Conservation (phyloP, 1,140 invertebrate genomes). For the Philopotamus ludificatus region DNA sequence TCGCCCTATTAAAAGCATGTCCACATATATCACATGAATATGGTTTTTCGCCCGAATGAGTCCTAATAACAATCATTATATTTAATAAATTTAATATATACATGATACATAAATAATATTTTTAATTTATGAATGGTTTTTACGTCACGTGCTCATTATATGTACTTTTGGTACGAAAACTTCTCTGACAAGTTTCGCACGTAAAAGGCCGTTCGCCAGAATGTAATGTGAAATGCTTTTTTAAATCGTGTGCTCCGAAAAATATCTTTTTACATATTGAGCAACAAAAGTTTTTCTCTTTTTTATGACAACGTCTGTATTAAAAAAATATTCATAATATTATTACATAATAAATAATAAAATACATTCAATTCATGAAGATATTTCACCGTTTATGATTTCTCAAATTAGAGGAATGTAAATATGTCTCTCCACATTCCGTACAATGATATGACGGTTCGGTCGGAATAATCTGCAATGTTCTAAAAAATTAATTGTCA, state of each 20-base stretch:
- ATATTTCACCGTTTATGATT: slow-evolving; percentile 25
- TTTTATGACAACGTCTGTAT: slow-evolving; percentile 29
- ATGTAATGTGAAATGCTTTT: slow-evolving; percentile 35
- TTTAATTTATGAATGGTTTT: too few relatives aligned
- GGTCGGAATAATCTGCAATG: not conserved
- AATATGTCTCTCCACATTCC: slow-evolving; percentile 25
- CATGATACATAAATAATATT: not conserved
- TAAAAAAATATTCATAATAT: slow-evolving; percentile 1
- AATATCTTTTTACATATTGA: slow-evolving; percentile 19
- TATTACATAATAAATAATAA: not conserved
- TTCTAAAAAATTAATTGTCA: slow-evolving; percentile 19
- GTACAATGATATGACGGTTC: slow-evolving; percentile 15
- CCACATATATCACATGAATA: slow-evolving; percentile 60
- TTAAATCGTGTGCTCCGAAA: slow-evolving; percentile 26
- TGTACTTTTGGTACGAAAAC: slow-evolving; percentile 41
- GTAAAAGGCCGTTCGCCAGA: slow-evolving; percentile 51
- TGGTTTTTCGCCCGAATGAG: slow-evolving; percentile 62
- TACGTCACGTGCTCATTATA: slow-evolving; percentile 30
- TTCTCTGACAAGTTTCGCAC: slow-evolving; percentile 47
- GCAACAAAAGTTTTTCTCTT: slow-evolving; percentile 14
- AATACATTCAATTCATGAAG: not conserved
- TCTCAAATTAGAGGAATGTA: slow-evolving; percentile 16
- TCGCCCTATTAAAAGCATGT: slow-evolving; percentile 49
- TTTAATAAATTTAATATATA: slow-evolving; percentile 3
- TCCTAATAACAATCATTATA: slow-evolving; percentile 19